Evolutionary conservation across 2,888 invertebrate genomes (phyloP), one percentile per base, ranked within the genome.

Genomic region (Drosophila fungiperda): DNA sequence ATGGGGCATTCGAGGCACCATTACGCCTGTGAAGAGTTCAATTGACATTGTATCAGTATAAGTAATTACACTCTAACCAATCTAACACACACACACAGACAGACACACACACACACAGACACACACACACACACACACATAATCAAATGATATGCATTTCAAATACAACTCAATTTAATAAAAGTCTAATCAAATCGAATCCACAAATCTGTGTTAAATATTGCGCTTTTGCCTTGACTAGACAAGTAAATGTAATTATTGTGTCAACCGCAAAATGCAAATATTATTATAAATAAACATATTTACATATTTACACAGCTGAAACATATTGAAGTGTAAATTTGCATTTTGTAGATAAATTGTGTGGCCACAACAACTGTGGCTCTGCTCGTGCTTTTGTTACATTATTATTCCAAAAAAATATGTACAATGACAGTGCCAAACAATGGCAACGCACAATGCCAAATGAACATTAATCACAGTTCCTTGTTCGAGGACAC

Each of bases 1-100:
- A 87, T 67, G 92, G 91, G 66, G 92, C 87, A 75, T 96, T 95
- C 78, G 95, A 94, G 61, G 95, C 95, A 78, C 96, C 96, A 93
- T 96, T 96, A 94, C 96, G 96, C 95, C 96, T 91, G 82, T 76
- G 71, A 68, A 80, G 40, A 77, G 70, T 68, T 67, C 52, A 57
- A 66, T 63, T 38, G 20, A 71, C 53, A 63, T 67, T 32, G 11
- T 66, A 64, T 67, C 38, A 80, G 33, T 63, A 40, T n/a, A 15
- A 6, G 17, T 17, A 7, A 11, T 32, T 9, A 8, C 2, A n/a
- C 5, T 29, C 29, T 15, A 54, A 26, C 23, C 11, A 15, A 11
- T 9, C 9, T 17, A 29, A 29, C 5, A 29, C 29, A 29, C 29
- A 29, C 5, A 29, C 5, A 29, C 5, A 29, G 1, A 29, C 5